These are phyloP conservation scores for Drosophila lacicola DNA, from an alignment of 2,888 invertebrate genomes.

Conservation along the genomic window DNA sequence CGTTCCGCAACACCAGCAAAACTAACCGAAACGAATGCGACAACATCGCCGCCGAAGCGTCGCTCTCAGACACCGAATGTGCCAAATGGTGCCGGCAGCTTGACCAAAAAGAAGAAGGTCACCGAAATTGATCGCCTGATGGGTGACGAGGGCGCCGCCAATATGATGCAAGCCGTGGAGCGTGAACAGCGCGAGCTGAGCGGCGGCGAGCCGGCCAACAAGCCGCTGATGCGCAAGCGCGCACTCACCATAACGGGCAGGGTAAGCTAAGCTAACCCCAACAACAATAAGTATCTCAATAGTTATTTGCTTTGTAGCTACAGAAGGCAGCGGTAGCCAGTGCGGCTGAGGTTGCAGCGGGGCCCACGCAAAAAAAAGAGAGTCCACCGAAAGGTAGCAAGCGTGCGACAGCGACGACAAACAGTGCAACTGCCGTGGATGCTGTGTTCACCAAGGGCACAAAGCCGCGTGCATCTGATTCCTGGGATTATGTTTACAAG, in stretches of 20 bases:
- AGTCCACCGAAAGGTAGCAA: slow-evolving; percentile 42
- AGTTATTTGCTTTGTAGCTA: slow-evolving; percentile 5
- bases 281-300: not conserved
- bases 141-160: slow-evolving; percentile 94
- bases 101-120: slow-evolving; percentile 86
- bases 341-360: slow-evolving; percentile 23
- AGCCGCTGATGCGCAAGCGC: slow-evolving; percentile 81
- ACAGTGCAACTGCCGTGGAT: slow-evolving; percentile 9
- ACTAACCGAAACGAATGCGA: slow-evolving; percentile 15
- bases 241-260: slow-evolving; percentile 74
- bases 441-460: slow-evolving; percentile 50
- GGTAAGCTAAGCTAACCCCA: slow-evolving; percentile 42
- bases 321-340: slow-evolving; percentile 11
- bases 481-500: slow-evolving; percentile 88
- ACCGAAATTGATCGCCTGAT: slow-evolving; percentile 91
- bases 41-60: slow-evolving; percentile 57
- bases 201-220: slow-evolving; percentile 66
- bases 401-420: slow-evolving; percentile 24
- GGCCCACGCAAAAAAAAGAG: slow-evolving; percentile 61
- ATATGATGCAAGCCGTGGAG: slow-evolving; percentile 93
- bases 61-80: slow-evolving; percentile 77
- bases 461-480: slow-evolving; percentile 76
- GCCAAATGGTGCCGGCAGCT: slow-evolving; percentile 55
- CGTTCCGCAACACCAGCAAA: slow-evolving; percentile 48
- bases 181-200: slow-evolving; percentile 77